phyloP scores from a whole-genome alignment of 2,113 vertebrate genomes.

The Aptenodytes patagonicus region DNA sequence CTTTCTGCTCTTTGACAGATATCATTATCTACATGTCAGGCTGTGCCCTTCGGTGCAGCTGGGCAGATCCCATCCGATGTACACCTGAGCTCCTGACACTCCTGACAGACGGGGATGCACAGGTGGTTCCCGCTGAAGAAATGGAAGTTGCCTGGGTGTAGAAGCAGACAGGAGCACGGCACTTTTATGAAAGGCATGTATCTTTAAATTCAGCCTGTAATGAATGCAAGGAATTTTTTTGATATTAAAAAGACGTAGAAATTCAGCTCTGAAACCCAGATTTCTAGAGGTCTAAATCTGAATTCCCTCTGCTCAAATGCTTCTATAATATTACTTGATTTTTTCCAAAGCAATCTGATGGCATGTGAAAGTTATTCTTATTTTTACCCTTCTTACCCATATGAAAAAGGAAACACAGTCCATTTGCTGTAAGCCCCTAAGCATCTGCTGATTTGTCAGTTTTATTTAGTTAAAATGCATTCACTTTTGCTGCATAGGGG shows the following conservation, averaged over 20 bases:
- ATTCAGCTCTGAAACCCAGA: background rate
- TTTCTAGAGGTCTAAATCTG: conserved; percentile 22
- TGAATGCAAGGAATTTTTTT: rapidly evolving
- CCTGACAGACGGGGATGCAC: rapidly evolving
- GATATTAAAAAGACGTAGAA: background rate
- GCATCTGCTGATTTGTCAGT: conserved; percentile 72
- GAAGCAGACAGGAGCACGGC: background rate
- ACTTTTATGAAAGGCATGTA: background rate
- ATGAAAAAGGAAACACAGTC: conserved; percentile 31
- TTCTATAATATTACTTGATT: background rate
- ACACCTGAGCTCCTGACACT: background rate
- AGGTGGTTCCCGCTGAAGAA: background rate
- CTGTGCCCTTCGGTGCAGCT: background rate
- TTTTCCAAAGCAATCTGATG: conserved; percentile 38
- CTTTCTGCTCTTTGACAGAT: background rate
- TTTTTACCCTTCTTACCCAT: conserved; percentile 51
- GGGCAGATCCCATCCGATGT: rapidly evolving
- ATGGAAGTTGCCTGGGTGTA: background rate
- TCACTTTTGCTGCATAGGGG: conserved; percentile 33
- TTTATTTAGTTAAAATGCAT: conserved; percentile 59
- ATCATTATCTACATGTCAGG: rapidly evolving
- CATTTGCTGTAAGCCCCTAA: conserved; percentile 53
- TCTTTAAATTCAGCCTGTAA: background rate
- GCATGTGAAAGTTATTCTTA: conserved; percentile 56
- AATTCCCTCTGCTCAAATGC: conserved; percentile 12